These are phyloP conservation scores for Samia ricini DNA, from an alignment of 1,140 invertebrate genomes.

Conservation along the genomic window DNA sequence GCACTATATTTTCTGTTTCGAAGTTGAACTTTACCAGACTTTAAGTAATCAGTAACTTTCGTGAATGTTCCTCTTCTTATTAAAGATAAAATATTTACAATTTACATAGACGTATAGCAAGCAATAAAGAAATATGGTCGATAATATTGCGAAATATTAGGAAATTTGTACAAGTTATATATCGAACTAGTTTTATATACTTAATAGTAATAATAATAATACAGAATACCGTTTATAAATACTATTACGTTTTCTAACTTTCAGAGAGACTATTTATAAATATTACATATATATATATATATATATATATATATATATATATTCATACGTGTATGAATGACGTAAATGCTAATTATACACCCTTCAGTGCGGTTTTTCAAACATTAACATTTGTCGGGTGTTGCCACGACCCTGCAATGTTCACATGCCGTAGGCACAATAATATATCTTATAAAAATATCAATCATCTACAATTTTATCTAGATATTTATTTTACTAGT, in stretches of 20 bases:
- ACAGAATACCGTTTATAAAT: constrained; percentile 69
- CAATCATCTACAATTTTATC: constrained; percentile 45
- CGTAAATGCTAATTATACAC: constrained; percentile 45
- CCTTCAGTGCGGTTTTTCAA: constrained; percentile 79
- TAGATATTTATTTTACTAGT: constrained; percentile 55
- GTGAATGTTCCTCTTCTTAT: constrained; percentile 79
- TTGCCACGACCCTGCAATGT: constrained; percentile 59
- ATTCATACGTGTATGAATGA: constrained; percentile 66
- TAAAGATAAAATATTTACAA: constrained; percentile 79
- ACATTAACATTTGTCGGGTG: constrained; percentile 75
- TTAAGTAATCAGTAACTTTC: constrained; percentile 75
- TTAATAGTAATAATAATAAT: constrained; percentile 47
- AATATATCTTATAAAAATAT: constrained; percentile 40
- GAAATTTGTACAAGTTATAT: constrained; percentile 76
- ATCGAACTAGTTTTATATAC: constrained; percentile 77
- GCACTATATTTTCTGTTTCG: constrained; percentile 67
- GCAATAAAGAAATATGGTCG: constrained; percentile 76
- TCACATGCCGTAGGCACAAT: constrained; percentile 71
- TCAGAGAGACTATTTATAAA: constrained; percentile 78
- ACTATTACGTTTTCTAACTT: constrained; percentile 78
- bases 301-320: constrained; percentile 71
- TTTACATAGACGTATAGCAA: constrained; percentile 76
- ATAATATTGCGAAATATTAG: constrained; percentile 71
- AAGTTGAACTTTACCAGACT: constrained; percentile 74
- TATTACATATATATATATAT: constrained; percentile 76